These are phyloP conservation scores for Ramphastos sulfuratus DNA, from an alignment of 2,113 vertebrate genomes.

Conservation along the genomic window DNA sequence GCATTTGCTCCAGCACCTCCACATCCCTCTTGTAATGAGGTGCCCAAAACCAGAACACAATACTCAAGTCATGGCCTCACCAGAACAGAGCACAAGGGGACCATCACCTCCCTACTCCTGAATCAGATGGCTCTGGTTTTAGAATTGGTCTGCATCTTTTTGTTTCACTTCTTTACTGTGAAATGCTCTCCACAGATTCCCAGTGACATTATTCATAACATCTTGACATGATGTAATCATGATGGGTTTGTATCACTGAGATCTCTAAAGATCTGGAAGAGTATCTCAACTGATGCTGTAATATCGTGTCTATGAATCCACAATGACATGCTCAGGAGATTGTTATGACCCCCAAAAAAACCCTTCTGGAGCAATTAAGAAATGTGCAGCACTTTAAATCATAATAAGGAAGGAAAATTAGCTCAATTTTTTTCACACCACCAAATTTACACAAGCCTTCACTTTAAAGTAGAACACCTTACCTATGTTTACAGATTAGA, in stretches of 20 bases:
- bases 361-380: not conserved
- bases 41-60: too few relatives aligned
- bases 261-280: conserved; percentile 22
- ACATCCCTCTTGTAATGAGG: too few relatives aligned
- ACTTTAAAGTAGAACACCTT: not conserved
- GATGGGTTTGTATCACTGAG: conserved; percentile 33
- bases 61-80: too few relatives aligned
- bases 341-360: not conserved
- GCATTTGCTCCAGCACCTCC: too few relatives aligned
- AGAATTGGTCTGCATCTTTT: not conserved
- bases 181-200: not conserved
- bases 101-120: too few relatives aligned
- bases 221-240: conserved; percentile 39
- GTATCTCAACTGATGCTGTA: conserved; percentile 38
- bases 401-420: not conserved
- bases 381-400: not conserved
- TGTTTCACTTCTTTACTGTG: not conserved
- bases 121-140: not conserved
- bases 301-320: conserved; percentile 27
- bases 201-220: not conserved
- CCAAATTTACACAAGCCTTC: not conserved
- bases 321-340: conserved; percentile 29
- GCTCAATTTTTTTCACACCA: not conserved
- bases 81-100: too few relatives aligned
- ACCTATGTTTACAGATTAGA: not conserved